Percentiles rank a stretch among this genome's conserved stretches.
Conservation (phyloP, 2,113 vertebrate genomes). For the Myrmecophaga tridactyla region DNA sequence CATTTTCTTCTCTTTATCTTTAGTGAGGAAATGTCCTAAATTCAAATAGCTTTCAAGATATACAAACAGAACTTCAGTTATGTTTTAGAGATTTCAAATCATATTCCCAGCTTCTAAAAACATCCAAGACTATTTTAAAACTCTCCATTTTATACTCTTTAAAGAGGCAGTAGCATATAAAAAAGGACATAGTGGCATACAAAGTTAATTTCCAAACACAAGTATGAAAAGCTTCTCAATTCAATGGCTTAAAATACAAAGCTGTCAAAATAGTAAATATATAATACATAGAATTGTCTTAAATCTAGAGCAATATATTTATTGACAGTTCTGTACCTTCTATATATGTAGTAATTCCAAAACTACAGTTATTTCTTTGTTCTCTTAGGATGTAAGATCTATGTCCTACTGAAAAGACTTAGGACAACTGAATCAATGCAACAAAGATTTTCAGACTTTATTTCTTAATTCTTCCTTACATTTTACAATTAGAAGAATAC, state of each 20-base stretch:
- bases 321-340: not conserved
- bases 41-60: conserved; percentile 34
- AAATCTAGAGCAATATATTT: conserved; percentile 35
- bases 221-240: conserved; percentile 45
- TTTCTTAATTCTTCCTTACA: no score
- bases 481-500: conserved; percentile 12
- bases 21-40: conserved; percentile 29
- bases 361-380: conserved; percentile 12
- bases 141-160: not conserved
- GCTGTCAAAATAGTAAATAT: conserved; percentile 35
- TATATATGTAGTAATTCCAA: not conserved
- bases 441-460: conserved; percentile 4
- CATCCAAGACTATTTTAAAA: not conserved
- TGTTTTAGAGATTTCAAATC: not conserved
- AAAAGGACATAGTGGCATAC: not conserved
- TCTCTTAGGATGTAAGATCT: conserved; percentile 19
- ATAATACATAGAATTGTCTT: not conserved
- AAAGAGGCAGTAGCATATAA: not conserved
- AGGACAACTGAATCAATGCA: not conserved
- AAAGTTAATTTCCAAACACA: conserved; percentile 18
- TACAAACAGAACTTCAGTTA: not conserved
- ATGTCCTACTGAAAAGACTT: not conserved
- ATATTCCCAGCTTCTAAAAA: not conserved
- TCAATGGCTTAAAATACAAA: conserved; percentile 29
- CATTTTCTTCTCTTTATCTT: not conserved